Percentiles rank a stretch among this genome's conserved stretches.
Conservation (phyloP, 35 echinoderm and acorn worm genomes). For the Apostichopus parvimensis region DNA sequence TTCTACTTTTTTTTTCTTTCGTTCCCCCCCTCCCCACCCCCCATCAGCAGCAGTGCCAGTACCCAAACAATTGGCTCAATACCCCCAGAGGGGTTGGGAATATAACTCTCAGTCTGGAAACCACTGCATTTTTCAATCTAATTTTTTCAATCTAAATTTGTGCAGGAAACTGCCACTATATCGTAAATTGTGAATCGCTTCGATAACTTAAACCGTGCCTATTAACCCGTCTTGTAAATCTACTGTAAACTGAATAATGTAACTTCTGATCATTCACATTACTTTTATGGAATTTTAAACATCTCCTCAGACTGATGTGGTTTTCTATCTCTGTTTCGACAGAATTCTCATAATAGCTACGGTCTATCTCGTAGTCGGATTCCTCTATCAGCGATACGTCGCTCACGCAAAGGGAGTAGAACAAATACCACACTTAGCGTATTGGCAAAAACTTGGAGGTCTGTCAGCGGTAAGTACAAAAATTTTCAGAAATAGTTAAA, state of each 20-base stretch:
- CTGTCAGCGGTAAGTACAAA: constrained; percentile 77
- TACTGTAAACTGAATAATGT: not conserved
- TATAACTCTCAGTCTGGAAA: too few relatives aligned
- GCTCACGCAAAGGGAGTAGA: constrained; percentile 88
- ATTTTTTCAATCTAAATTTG: too few relatives aligned
- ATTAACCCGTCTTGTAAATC: not conserved
- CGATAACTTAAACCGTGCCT: not conserved
- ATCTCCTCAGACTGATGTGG: not conserved
- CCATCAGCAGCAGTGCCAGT: too few relatives aligned
- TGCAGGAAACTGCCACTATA: not conserved
- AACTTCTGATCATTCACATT: not conserved
- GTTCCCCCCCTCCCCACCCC: too few relatives aligned
- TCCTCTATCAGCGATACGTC: constrained; percentile 78
- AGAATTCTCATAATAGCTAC: constrained; percentile 10
- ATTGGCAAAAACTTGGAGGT: constrained; percentile 89
- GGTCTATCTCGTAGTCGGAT: constrained; percentile 77
- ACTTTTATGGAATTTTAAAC: not conserved
- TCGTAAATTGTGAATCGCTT: not conserved
- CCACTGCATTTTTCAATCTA: too few relatives aligned
- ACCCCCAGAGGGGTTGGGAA: too few relatives aligned
- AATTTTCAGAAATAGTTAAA: not conserved
- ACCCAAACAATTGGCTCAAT: too few relatives aligned
- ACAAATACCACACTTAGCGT: constrained; percentile 88
- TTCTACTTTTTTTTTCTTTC: too few relatives aligned
- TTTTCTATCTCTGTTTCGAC: not conserved